A percentile compares a stretch with the other conserved stretches of the same genome.
phyloP scores from a whole-genome alignment of 2,797 vertebrate genomes.

The Darevskia nairensis region DNA sequence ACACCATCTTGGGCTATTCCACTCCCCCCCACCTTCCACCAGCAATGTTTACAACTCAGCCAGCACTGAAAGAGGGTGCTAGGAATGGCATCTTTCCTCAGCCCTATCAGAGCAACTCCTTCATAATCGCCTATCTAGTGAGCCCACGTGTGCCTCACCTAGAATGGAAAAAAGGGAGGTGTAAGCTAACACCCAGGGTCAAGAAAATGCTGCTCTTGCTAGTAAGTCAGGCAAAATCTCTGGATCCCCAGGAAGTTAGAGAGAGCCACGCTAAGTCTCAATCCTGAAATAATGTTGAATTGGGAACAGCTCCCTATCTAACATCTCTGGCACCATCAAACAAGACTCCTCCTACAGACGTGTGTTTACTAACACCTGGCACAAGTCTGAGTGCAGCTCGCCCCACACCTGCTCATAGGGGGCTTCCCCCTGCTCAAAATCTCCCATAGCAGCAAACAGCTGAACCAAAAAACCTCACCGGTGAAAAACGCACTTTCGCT shows the following conservation, averaged over 20 bases:
- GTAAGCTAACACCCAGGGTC: background rate
- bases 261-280: background rate
- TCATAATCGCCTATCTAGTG: background rate
- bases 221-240: background rate
- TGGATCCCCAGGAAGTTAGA: background rate
- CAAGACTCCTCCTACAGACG: background rate
- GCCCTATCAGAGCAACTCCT: too few relatives aligned
- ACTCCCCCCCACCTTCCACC: too few relatives aligned
- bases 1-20: too few relatives aligned
- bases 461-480: background rate
- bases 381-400: background rate
- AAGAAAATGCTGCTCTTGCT: background rate
- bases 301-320: background rate
- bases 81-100: background rate
- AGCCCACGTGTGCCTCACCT: conserved; percentile 42
- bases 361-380: background rate
- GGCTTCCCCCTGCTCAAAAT: background rate
- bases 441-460: background rate
- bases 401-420: background rate
- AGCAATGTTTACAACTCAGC: background rate
- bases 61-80: background rate
- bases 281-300: too few relatives aligned
- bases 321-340: background rate
- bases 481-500: background rate
- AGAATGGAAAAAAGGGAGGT: background rate